Base-by-base conservation (phyloP, 2,888 invertebrate species). In the Gisinianus flammeolus region DNA sequence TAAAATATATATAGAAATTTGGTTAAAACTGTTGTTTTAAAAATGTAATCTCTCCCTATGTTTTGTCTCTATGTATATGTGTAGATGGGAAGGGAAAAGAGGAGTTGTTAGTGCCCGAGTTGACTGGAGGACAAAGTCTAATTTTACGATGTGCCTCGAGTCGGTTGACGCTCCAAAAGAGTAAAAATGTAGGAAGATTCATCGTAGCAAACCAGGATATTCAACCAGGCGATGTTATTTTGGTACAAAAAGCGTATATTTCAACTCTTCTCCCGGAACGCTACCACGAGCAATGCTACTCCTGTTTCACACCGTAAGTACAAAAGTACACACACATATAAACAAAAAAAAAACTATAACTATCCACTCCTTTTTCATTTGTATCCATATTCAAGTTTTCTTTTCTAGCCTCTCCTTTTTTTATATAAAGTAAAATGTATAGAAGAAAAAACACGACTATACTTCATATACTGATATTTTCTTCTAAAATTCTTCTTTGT, bases 221-320 rank as follows among this genome's bases (percentile, higher is more conserved):
- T 69, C 79, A 81, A 28, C 84, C 85, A 3, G 85, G 85, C 56
- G 85, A 86, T 78, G 82, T 84, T n/a, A 80, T 86, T 72, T 76
- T 84, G 1, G 83, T 85, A 10, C 85, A 86, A 77, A 84, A 85
- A 77, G 85, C 85, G 12, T 85, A 81, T 68, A 85, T 85, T 44
- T 82, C 85, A 8, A 83, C 82, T 12, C 82, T 85, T 19, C 76
- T 81, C 6, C 81, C 84, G 44, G 84, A 85, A 76, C 81, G 81
- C 58, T 85, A 82, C 79, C 83, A 85, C 73, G 81, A 75, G 8
- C 85, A 85, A 72, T 85, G 85, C 73, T 82, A 82, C 62, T 84
- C 84, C 54, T 85, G 85, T 79, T 84, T 85, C 74, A 77, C 78
- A n/a, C 78, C 82, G 85, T 85, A 76, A 85, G 85, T 35, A 30